Percentiles rank a stretch among this genome's conserved stretches.
phyloP scores from a whole-genome alignment of 2,113 vertebrate genomes.

The Ancistrus triradiatus region DNA sequence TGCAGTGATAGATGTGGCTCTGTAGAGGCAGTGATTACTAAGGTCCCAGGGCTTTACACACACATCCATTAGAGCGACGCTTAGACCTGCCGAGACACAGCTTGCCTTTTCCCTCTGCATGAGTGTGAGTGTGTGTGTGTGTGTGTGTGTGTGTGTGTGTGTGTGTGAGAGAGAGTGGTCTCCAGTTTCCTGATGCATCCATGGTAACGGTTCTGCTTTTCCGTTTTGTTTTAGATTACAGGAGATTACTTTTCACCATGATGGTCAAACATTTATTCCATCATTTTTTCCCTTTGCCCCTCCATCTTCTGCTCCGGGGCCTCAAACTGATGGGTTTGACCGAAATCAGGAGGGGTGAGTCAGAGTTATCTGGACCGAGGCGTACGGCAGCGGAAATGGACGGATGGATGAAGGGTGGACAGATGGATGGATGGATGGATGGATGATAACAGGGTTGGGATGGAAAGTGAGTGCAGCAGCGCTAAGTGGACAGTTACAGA shows the following conservation, averaged over 20 bases:
- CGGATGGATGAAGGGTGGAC: background rate
- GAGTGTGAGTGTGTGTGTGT: slow-evolving; percentile 8
- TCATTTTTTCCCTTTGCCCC: background rate
- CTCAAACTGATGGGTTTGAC: background rate
- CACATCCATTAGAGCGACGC: slow-evolving; percentile 61
- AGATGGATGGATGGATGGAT: background rate
- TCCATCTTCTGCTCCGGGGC: background rate
- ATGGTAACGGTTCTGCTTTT: slow-evolving; percentile 35
- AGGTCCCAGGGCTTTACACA: slow-evolving; percentile 57
- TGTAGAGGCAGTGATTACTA: slow-evolving; percentile 57
- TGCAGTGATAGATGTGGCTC: slow-evolving; percentile 61
- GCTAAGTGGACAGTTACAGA: no score
- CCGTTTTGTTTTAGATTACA: slow-evolving; percentile 31
- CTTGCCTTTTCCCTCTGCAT: slow-evolving; percentile 32
- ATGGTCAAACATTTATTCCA: slow-evolving; percentile 14
- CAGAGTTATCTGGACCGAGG: background rate
- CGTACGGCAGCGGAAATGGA: no score
- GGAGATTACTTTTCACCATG: slow-evolving; percentile 26
- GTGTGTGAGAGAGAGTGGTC: slow-evolving; percentile 16
- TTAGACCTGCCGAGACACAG: slow-evolving; percentile 50
- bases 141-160: slow-evolving; percentile 17
- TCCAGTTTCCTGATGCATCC: slow-evolving; percentile 29
- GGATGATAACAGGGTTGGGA: background rate
- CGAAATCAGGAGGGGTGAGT: no score
- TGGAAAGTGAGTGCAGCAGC: no score